Evolutionary conservation across 2,113 vertebrate genomes (phyloP).

Genomic region (Lophotis ruficrista): DNA sequence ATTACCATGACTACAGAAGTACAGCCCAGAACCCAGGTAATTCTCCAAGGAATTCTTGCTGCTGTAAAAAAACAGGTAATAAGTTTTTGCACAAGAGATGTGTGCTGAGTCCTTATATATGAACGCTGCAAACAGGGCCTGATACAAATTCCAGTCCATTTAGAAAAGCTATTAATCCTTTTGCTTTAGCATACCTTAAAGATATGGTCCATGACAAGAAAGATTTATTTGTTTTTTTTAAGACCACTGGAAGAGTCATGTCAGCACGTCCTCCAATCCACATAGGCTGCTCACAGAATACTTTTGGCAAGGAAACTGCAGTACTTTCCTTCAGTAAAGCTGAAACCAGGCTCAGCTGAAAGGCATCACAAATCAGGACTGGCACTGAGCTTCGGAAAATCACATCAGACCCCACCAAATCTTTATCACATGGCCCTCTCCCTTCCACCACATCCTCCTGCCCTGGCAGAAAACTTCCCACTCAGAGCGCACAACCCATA

Average conservation of each 20-base stretch:
- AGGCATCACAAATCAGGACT: background rate
- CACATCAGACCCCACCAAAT: background rate
- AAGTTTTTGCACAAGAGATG: background rate
- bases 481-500: background rate
- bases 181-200: background rate
- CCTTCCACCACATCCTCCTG: background rate
- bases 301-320: background rate
- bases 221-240: background rate
- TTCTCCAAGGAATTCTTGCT: background rate
- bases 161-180: background rate
- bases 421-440: background rate
- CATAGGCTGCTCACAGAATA: rapidly evolving
- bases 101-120: background rate
- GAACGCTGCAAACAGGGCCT: background rate
- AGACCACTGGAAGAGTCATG: background rate
- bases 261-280: rapidly evolving
- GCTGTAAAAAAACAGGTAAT: rapidly evolving
- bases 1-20: background rate
- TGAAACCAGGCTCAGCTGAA: background rate
- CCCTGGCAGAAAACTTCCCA: background rate
- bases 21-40: background rate
- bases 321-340: background rate
- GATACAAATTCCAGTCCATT: background rate
- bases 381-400: background rate
- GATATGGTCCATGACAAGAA: background rate